Evolutionary conservation across 2,888 invertebrate species (phyloP).

Genomic region (Rapana venosa): DNA sequence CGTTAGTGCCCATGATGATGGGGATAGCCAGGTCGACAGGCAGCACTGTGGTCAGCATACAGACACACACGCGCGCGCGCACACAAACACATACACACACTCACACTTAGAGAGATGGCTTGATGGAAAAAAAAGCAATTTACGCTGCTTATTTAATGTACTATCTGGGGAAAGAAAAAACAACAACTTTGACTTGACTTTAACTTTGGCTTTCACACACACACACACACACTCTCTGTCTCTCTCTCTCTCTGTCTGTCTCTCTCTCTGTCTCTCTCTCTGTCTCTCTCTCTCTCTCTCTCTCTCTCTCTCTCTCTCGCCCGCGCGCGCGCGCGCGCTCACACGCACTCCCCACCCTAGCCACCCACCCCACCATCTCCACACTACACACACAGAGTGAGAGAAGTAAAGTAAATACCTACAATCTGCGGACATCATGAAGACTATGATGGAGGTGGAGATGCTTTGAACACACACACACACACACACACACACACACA

Average conservation of each 20-base stretch:
- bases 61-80: background rate
- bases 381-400: background rate
- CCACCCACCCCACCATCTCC: too few relatives aligned
- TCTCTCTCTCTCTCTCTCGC: too few relatives aligned
- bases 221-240: too few relatives aligned
- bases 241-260: too few relatives aligned
- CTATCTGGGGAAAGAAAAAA: too few relatives aligned
- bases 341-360: background rate
- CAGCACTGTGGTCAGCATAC: background rate
- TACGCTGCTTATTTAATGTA: too few relatives aligned
- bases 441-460: slow-evolving; percentile 56
- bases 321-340: background rate
- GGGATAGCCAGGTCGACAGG: slow-evolving; percentile 16
- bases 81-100: background rate
- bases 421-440: slow-evolving; percentile 56
- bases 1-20: slow-evolving; percentile 33
- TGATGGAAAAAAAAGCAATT: background rate
- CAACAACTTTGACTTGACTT: too few relatives aligned
- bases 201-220: too few relatives aligned
- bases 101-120: background rate
- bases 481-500: slow-evolving; percentile 4
- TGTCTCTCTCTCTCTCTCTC: too few relatives aligned
- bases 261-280: too few relatives aligned
- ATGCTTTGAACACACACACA: background rate
- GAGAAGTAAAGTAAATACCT: too few relatives aligned